These are phyloP conservation scores for Drosophila biarmipes DNA, from an alignment of 1,140 invertebrate genomes.

Conservation along the genomic window DNA sequence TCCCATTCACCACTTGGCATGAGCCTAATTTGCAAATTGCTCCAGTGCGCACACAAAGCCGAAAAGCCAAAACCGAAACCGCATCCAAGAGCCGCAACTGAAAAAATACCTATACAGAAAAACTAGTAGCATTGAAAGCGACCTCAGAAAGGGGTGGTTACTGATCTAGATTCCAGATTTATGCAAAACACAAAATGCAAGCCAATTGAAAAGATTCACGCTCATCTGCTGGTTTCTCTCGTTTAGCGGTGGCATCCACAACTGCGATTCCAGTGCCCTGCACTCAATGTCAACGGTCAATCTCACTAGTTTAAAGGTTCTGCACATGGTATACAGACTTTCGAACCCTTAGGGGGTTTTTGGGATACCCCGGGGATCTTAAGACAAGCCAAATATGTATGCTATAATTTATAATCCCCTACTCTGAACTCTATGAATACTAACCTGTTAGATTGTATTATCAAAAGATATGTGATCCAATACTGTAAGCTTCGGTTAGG, in stretches of 20 bases:
- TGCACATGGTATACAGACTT: background rate
- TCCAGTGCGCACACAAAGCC: constrained; percentile 24
- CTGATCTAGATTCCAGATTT: constrained; percentile 71
- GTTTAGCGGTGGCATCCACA: constrained; percentile 40
- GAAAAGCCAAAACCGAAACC: constrained; percentile 60
- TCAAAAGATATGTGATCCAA: background rate
- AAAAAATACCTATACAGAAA: constrained; percentile 20
- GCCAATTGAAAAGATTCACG: constrained; percentile 75
- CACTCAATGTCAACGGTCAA: constrained; percentile 58
- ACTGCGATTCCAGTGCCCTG: constrained; percentile 18
- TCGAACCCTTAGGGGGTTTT: too few species aligned
- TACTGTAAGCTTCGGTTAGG: too few species aligned
- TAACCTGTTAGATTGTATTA: too few species aligned
- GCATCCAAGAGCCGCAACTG: constrained; percentile 34
- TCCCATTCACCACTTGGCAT: constrained; percentile 62
- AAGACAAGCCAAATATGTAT: too few species aligned
- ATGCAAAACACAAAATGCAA: constrained; percentile 67
- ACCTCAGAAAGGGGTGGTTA: constrained; percentile 12
- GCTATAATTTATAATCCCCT: too few species aligned
- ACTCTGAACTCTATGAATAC: background rate
- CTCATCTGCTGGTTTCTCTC: constrained; percentile 44
- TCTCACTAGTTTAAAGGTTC: constrained; percentile 1
- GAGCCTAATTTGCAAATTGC: constrained; percentile 81
- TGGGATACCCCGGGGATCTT: too few species aligned
- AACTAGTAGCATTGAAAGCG: constrained; percentile 38